A percentile compares a stretch with the other conserved stretches of the same genome.
These are phyloP conservation scores for Drosophila littoralis DNA, from an alignment of 1,140 invertebrate species.

Conservation along the genomic window DNA sequence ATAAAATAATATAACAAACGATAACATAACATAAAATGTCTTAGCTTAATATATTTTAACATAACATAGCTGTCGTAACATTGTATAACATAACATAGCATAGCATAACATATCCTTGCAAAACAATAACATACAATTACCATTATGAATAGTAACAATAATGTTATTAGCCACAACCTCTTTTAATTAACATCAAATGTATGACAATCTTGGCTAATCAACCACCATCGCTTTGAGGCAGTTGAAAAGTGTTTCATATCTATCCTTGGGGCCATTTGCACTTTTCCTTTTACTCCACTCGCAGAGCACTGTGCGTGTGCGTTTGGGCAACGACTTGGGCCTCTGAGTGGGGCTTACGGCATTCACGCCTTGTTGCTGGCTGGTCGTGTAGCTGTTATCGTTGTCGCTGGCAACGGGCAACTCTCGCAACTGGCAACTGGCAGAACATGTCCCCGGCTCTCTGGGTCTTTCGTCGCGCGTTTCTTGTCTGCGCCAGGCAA, in stretches of 20 bases:
- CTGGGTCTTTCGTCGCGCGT: constrained; percentile 27
- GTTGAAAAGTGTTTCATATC: neutral
- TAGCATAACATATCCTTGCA: neutral
- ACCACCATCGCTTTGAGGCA: neutral
- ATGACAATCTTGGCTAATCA: neutral
- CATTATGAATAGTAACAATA: neutral
- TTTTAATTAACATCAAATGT: neutral
- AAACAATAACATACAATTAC: neutral
- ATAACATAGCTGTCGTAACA: neutral
- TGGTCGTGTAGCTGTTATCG: constrained; percentile 69
- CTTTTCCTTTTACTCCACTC: constrained; percentile 30
- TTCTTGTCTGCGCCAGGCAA: constrained; percentile 44
- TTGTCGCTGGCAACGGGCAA: constrained; percentile 48
- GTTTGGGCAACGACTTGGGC: neutral
- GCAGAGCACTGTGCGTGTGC: constrained; percentile 29
- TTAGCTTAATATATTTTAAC: neutral
- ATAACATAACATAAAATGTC: neutral
- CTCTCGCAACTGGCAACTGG: constrained; percentile 26
- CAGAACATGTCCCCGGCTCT: constrained; percentile 53
- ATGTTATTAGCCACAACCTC: neutral
- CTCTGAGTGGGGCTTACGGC: constrained; percentile 60
- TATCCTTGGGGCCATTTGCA: constrained; percentile 7
- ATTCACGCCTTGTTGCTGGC: constrained; percentile 78
- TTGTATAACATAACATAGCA: neutral
- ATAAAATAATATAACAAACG: too few species aligned